These are phyloP conservation scores for Condylostylus longicornis DNA, from an alignment of 1,140 invertebrate genomes.

Conservation along the genomic window DNA sequence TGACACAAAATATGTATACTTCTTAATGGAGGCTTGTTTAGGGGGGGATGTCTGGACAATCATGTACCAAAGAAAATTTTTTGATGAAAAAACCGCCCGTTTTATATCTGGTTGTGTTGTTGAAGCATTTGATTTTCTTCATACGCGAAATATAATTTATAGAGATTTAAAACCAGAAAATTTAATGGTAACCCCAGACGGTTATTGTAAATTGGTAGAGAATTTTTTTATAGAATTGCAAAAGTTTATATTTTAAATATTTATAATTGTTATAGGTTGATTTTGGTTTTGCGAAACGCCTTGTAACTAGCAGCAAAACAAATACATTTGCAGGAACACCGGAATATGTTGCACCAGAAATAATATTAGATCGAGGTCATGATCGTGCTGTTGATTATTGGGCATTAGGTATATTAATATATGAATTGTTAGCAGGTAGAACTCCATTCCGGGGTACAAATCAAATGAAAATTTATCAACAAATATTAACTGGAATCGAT, in stretches of 20 bases:
- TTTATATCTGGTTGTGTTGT: conserved; percentile 87
- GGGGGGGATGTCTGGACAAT: conserved; percentile 97
- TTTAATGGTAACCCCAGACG: conserved; percentile 67
- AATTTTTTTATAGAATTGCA: background rate
- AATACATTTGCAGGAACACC: conserved; percentile 97
- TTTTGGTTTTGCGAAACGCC: conserved; percentile 93
- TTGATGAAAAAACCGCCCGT: conserved; percentile 68
- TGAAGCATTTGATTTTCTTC: conserved; percentile 82
- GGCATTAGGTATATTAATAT: conserved; percentile 85
- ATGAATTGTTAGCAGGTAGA: conserved; percentile 81
- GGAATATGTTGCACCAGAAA: conserved; percentile 76
- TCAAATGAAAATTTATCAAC: conserved; percentile 95
- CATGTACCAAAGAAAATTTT: conserved; percentile 61
- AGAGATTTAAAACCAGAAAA: conserved; percentile 94
- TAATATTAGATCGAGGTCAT: conserved; percentile 88
- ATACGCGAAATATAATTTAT: conserved; percentile 75
- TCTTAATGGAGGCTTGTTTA: conserved; percentile 90
- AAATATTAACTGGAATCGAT: conserved; percentile 80
- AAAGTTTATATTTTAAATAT: too few species aligned
- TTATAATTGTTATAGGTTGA: conserved; percentile 53
- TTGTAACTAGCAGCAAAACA: conserved; percentile 64
- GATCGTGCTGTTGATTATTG: conserved; percentile 89
- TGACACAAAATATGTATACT: conserved; percentile 90
- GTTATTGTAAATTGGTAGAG: conserved; percentile 82
- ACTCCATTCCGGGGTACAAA: conserved; percentile 82